Evolutionary conservation across 1,140 invertebrate species (phyloP).

Genomic region (Drosophila equinoxialis): DNA sequence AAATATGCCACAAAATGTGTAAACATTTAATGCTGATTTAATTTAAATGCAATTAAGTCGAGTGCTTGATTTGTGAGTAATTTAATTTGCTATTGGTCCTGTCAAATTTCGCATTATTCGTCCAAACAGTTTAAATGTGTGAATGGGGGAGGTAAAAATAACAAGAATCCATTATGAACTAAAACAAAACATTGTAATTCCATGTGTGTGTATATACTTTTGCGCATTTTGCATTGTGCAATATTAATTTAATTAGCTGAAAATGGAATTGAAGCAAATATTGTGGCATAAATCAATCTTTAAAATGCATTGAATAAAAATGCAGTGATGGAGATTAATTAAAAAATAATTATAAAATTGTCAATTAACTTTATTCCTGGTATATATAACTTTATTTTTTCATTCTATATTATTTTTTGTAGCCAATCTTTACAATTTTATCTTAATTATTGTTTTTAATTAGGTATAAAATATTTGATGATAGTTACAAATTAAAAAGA

Average conservation of each 20-base stretch:
- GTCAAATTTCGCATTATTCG: constrained; percentile 32
- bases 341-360: neutral
- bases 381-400: neutral
- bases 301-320: neutral
- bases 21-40: constrained; percentile 79
- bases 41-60: constrained; percentile 77
- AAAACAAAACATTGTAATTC: constrained; percentile 5
- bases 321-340: neutral
- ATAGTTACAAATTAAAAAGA: too few species aligned
- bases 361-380: neutral
- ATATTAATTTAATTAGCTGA: constrained; percentile 4
- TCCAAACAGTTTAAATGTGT: neutral
- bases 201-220: neutral
- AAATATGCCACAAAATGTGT: constrained; percentile 65
- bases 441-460: neutral
- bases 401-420: neutral
- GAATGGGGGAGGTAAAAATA: neutral
- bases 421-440: neutral
- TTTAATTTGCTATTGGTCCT: constrained; percentile 22
- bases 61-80: constrained; percentile 69
- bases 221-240: constrained; percentile 2
- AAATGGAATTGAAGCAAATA: neutral
- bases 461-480: too few species aligned
- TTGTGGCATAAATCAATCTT: constrained; percentile 5
- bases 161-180: neutral